These are phyloP conservation scores for Corvus cornix DNA, from an alignment of 2,113 vertebrate species.

Conservation along the genomic window DNA sequence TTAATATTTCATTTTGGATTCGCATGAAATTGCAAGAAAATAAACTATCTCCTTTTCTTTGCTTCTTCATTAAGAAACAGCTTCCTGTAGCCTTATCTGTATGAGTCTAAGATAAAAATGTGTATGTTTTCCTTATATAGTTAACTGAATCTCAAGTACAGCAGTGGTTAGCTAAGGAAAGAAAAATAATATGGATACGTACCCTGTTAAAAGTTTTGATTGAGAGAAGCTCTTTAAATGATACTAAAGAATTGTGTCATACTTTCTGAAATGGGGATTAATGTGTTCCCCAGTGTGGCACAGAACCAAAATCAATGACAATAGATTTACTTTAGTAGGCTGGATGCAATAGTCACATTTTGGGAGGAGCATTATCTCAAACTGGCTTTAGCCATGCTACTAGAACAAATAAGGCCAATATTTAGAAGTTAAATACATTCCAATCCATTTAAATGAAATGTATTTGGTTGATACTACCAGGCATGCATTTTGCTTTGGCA, in stretches of 20 bases:
- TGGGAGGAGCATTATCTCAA: background rate
- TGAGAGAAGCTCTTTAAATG: background rate
- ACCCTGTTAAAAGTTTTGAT: background rate
- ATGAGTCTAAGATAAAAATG: background rate
- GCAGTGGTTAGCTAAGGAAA: background rate
- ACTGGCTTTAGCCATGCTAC: background rate
- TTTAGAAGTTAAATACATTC: background rate
- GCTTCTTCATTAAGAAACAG: background rate
- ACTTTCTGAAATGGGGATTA: background rate
- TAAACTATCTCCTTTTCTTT: background rate
- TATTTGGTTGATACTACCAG: background rate
- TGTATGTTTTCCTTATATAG: background rate
- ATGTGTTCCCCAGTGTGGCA: background rate
- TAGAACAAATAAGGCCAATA: background rate
- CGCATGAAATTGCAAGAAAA: background rate
- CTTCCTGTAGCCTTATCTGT: background rate
- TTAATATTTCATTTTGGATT: background rate
- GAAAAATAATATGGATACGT: background rate
- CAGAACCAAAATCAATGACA: constrained; percentile 19
- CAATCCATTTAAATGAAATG: background rate
- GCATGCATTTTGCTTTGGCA: background rate
- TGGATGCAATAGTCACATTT: background rate
- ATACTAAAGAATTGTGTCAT: background rate
- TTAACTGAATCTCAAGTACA: background rate
- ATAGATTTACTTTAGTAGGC: constrained; percentile 1